phyloP scores from a whole-genome alignment of 1,140 invertebrate genomes.

The Leptinotarsa texana region DNA sequence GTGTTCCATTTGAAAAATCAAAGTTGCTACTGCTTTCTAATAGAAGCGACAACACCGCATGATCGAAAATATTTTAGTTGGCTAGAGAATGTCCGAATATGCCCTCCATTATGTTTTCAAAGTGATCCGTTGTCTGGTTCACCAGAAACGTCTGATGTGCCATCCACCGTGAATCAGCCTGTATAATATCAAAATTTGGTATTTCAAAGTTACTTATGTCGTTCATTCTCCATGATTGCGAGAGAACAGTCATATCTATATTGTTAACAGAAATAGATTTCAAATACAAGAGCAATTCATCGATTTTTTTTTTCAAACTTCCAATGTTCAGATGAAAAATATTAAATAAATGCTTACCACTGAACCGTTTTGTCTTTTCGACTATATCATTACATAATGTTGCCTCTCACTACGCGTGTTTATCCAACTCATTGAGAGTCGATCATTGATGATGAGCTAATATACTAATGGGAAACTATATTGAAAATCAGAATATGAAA shows the following conservation, averaged over 20 bases:
- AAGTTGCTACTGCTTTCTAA: no score
- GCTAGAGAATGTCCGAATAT: no score
- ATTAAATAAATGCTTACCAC: constrained; percentile 10
- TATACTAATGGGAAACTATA: not conserved
- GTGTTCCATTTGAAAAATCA: no score
- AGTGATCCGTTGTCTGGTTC: not conserved
- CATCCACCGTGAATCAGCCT: no score
- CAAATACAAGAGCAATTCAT: constrained; percentile 5
- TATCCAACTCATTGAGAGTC: not conserved
- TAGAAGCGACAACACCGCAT: no score
- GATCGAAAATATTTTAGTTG: no score
- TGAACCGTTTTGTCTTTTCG: not conserved
- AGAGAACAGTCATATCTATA: not conserved
- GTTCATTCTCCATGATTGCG: not conserved
- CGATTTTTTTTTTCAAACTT: not conserved
- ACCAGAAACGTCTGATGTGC: no score
- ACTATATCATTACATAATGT: no score
- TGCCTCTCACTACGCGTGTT: not conserved
- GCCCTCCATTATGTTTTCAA: no score
- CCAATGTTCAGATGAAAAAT: not conserved
- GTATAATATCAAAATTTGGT: not conserved
- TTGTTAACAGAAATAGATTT: not conserved
- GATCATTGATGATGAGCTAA: not conserved
- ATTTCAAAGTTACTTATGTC: not conserved
- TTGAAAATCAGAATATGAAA: not conserved